phyloP scores from a whole-genome alignment of 2,113 vertebrate genomes.

The Progne subis region DNA sequence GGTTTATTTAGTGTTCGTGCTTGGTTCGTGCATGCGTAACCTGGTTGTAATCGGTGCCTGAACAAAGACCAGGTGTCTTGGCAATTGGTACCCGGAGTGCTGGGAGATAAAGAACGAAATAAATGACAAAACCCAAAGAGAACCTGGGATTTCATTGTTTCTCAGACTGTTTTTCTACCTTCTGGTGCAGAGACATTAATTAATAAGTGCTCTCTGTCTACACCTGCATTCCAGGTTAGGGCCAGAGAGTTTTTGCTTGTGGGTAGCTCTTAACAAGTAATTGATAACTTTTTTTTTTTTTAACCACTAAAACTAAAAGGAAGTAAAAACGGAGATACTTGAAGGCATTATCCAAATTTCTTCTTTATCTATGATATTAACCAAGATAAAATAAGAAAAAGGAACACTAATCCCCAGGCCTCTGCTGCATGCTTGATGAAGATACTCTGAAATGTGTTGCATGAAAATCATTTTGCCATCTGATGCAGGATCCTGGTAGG shows the following conservation, averaged over 20 bases:
- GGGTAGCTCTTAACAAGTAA: neutral
- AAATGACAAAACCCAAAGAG: neutral
- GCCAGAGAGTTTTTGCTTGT: neutral
- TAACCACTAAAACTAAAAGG: neutral
- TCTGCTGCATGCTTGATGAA: neutral
- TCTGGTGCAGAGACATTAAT: neutral
- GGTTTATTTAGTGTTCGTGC: neutral
- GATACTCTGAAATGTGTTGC: neutral
- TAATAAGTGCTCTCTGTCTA: neutral
- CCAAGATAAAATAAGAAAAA: neutral
- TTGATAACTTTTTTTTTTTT: neutral
- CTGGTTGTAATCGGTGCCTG: neutral
- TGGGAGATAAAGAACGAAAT: neutral
- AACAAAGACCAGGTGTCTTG: neutral
- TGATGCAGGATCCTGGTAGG: neutral
- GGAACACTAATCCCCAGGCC: neutral
- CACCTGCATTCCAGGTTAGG: accelerated
- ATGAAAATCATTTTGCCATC: neutral
- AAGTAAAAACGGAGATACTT: neutral
- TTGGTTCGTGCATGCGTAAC: accelerated
- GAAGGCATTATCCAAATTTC: neutral
- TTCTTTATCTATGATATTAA: neutral
- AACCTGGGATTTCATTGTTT: neutral
- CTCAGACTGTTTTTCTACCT: neutral
- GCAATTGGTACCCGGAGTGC: neutral